Conservation (phyloP, 64 coral and sea anemone species). For the Trachythela sp. region DNA sequence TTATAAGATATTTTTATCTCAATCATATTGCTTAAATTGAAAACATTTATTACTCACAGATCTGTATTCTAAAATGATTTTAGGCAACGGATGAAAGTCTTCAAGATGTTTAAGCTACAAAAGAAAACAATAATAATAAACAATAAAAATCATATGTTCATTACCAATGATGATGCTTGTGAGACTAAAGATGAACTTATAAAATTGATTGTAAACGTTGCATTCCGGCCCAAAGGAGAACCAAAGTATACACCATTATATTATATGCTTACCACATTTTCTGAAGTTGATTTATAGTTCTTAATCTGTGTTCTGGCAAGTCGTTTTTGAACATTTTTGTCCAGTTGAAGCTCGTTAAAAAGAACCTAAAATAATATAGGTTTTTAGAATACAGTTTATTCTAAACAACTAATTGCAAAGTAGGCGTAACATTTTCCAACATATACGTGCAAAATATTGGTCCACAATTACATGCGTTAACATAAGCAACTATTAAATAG, state of each 20-base stretch:
- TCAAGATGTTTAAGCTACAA: slow-evolving; percentile 66
- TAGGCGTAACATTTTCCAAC: too few relatives aligned
- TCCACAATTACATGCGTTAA: neutral
- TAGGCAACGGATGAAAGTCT: slow-evolving; percentile 80
- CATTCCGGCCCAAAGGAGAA: neutral
- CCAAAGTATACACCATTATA: neutral
- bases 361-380: slow-evolving; percentile 64
- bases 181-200: too few relatives aligned
- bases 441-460: too few relatives aligned
- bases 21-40: too few relatives aligned
- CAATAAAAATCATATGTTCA: too few relatives aligned
- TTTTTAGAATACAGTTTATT: too few relatives aligned
- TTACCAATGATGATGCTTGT: too few relatives aligned
- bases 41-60: slow-evolving; percentile 57
- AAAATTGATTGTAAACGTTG: too few relatives aligned
- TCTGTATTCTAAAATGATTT: slow-evolving; percentile 70
- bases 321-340: slow-evolving; percentile 69
- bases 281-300: slow-evolving; percentile 80
- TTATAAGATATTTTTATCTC: neutral
- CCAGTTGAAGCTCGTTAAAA: slow-evolving; percentile 76
- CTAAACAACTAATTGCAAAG: too few relatives aligned
- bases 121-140: neutral
- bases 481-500: too few relatives aligned
- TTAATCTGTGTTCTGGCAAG: slow-evolving; percentile 68
- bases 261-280: slow-evolving; percentile 58